Percentiles rank a stretch among this genome's conserved stretches.
These are phyloP conservation scores for Galerucella calmariensis DNA, from an alignment of 2,888 invertebrate genomes.

Conservation along the genomic window DNA sequence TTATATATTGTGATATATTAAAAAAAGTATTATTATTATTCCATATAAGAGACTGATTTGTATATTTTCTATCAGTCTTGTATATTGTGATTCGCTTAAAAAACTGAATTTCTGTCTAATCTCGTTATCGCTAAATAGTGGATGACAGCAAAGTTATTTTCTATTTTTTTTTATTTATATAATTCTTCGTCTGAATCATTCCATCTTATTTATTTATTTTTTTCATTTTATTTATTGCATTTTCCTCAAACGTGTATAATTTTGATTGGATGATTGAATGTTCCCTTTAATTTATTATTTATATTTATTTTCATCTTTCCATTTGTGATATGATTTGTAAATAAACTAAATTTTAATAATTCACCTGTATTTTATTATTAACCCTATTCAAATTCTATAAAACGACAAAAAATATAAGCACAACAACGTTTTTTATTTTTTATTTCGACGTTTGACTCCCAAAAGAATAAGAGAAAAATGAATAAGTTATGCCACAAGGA, in stretches of 20 bases:
- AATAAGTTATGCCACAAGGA: too few relatives aligned
- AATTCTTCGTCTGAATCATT: slow-evolving; percentile 11
- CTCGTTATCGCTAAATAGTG: neutral
- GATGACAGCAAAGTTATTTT: neutral
- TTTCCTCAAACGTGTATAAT: neutral
- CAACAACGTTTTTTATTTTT: neutral
- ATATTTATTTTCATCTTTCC: slow-evolving; percentile 12
- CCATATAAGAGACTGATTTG: slow-evolving; percentile 17
- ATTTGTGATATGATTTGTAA: slow-evolving; percentile 28
- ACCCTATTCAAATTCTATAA: neutral
- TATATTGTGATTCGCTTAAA: slow-evolving; percentile 20
- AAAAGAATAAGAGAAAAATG: too few relatives aligned
- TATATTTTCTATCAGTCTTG: slow-evolving; percentile 14
- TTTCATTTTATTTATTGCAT: slow-evolving; percentile 22
- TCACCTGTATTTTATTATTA: neutral
- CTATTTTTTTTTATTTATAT: neutral
- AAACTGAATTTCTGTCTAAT: slow-evolving; percentile 16
- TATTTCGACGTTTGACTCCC: too few relatives aligned
- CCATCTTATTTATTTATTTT: slow-evolving; percentile 22
- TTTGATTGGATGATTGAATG: neutral
- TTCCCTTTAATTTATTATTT: slow-evolving; percentile 14
- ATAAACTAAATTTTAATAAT: slow-evolving; percentile 21
- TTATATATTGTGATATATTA: slow-evolving; percentile 46
- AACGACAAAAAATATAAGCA: neutral
- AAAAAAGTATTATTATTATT: slow-evolving; percentile 29